Evolutionary conservation across 2,888 invertebrate species (phyloP).

Genomic region (Nomada fabriciana): DNA sequence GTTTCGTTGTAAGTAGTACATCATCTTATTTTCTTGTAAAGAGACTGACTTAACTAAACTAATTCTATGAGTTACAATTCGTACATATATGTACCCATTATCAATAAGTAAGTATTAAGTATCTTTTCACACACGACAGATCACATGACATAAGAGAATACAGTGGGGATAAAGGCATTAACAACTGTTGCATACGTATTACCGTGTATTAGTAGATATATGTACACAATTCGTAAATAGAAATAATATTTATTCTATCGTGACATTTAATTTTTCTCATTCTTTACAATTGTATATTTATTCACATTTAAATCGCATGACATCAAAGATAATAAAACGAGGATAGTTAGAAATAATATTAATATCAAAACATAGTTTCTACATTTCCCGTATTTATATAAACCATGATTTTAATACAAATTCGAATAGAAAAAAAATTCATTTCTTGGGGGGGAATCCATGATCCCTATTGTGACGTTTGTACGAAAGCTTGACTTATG

Average conservation of each 20-base stretch:
- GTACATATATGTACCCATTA: not conserved
- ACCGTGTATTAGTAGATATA: not conserved
- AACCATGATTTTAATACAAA: slow-evolving; percentile 13
- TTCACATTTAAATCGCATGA: not conserved
- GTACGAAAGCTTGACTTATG: slow-evolving; percentile 10
- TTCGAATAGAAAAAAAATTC: slow-evolving; percentile 14
- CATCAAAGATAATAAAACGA: not conserved
- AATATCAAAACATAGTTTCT: slow-evolving; percentile 9
- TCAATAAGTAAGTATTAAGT: slow-evolving; percentile 1
- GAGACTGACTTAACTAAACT: slow-evolving; percentile 7
- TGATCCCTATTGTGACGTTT: slow-evolving; percentile 1
- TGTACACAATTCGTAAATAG: not conserved
- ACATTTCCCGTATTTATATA: slow-evolving; percentile 1
- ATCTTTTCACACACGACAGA: slow-evolving; percentile 7
- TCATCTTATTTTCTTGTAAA: not conserved
- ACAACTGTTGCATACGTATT: not conserved
- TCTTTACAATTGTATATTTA: slow-evolving; percentile 10
- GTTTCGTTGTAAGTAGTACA: not conserved
- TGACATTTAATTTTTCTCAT: slow-evolving; percentile 4
- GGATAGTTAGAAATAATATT: slow-evolving; percentile 13
- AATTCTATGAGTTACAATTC: not conserved
- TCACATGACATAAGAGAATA: slow-evolving; percentile 27
- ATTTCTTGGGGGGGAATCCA: not conserved
- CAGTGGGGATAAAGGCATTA: slow-evolving; percentile 8
- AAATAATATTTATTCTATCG: not conserved